Evolutionary conservation across 2,888 invertebrate genomes (phyloP).

Genomic region (Alitta virens): DNA sequence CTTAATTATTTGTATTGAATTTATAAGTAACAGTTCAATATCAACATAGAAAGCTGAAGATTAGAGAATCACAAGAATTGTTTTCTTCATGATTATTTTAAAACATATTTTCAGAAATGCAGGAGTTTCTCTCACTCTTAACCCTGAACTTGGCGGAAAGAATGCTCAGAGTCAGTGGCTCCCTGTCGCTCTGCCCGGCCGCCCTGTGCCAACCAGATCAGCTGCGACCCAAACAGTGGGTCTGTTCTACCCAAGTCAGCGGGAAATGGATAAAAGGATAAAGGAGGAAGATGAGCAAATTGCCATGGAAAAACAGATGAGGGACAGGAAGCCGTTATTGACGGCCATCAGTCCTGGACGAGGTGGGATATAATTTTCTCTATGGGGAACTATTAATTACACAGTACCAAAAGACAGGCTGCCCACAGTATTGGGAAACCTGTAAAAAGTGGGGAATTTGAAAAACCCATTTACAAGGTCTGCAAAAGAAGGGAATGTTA

Average conservation of each 20-base stretch:
- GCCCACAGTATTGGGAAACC: too few relatives aligned
- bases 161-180: slow-evolving; percentile 34
- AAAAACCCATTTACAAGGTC: too few relatives aligned
- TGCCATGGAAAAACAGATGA: slow-evolving; percentile 48
- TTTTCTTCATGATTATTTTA: too few relatives aligned
- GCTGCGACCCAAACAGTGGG: slow-evolving; percentile 55
- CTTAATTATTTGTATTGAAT: too few relatives aligned
- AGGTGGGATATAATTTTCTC: slow-evolving; percentile 35
- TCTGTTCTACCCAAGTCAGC: slow-evolving; percentile 54
- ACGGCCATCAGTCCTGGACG: slow-evolving; percentile 57
- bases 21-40: too few relatives aligned
- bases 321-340: slow-evolving; percentile 50
- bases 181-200: slow-evolving; percentile 34
- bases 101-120: background rate
- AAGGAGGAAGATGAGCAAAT: slow-evolving; percentile 46
- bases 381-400: too few relatives aligned
- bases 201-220: slow-evolving; percentile 26
- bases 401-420: too few relatives aligned
- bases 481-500: too few relatives aligned
- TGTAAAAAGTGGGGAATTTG: too few relatives aligned
- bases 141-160: background rate
- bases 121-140: background rate
- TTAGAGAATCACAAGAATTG: too few relatives aligned
- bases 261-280: slow-evolving; percentile 44
- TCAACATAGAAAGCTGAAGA: too few relatives aligned